A percentile compares a stretch with the other conserved stretches of the same genome.
Evolutionary conservation across 53 echinoderm and acorn worm species (phyloP).

Genomic region (Echinometra lucunter): DNA sequence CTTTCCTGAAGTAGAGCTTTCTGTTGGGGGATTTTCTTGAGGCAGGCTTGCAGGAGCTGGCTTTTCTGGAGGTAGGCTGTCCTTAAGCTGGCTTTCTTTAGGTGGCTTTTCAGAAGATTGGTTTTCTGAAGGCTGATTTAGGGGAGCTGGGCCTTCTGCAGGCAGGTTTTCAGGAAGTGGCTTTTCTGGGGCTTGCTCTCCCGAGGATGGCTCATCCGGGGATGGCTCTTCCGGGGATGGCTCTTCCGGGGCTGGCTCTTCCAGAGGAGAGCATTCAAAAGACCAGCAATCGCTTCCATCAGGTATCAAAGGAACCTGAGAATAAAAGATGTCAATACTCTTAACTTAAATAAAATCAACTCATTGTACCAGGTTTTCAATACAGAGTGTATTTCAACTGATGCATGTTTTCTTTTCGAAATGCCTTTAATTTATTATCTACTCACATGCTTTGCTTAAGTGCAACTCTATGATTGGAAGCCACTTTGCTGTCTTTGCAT

Average conservation of each 20-base stretch:
- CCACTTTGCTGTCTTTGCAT: no score
- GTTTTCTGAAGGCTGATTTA: no score
- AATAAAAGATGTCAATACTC: no score
- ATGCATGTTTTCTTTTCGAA: no score
- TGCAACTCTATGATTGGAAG: no score
- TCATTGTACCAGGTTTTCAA: no score
- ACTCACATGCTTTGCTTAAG: no score
- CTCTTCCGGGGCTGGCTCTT: background rate
- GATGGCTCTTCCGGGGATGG: background rate
- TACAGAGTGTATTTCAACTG: no score
- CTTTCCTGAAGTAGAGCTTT: background rate
- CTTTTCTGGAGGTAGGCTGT: background rate
- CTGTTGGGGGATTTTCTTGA: background rate
- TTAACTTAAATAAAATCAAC: no score
- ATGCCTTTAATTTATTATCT: no score
- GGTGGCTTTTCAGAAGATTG: no score
- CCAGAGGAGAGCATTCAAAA: slow-evolving; percentile 34
- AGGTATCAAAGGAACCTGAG: slow-evolving; percentile 1
- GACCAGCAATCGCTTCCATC: slow-evolving; percentile 30
- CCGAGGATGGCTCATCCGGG: background rate
- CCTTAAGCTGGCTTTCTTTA: background rate
- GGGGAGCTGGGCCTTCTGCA: background rate
- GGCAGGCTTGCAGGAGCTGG: background rate
- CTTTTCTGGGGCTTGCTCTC: no score
- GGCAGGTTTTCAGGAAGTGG: background rate